A percentile compares a stretch with the other conserved stretches of the same genome.
These are phyloP conservation scores for Parnassius orleans DNA, from an alignment of 2,888 invertebrate genomes.

Conservation along the genomic window DNA sequence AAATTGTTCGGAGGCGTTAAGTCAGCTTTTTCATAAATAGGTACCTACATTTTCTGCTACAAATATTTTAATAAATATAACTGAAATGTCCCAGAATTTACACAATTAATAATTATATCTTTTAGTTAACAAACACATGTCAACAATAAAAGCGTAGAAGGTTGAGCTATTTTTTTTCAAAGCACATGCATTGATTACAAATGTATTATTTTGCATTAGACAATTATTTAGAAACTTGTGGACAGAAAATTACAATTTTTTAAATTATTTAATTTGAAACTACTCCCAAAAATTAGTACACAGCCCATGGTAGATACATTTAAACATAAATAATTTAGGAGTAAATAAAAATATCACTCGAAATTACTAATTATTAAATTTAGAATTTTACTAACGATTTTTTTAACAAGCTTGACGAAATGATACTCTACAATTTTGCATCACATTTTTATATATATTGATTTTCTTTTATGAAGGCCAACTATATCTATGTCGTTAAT, in stretches of 20 bases:
- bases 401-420: too few relatives aligned
- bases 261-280: too few relatives aligned
- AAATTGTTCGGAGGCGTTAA: constrained; percentile 6
- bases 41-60: constrained; percentile 16
- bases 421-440: not conserved
- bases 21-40: constrained; percentile 22
- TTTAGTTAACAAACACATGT: constrained; percentile 8
- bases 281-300: too few relatives aligned
- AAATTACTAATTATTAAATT: too few relatives aligned
- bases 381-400: too few relatives aligned
- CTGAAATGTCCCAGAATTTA: constrained; percentile 39
- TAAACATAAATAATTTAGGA: too few relatives aligned
- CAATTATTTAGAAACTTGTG: too few relatives aligned
- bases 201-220: too few relatives aligned
- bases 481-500: constrained; percentile 13
- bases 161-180: not conserved
- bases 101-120: constrained; percentile 16
- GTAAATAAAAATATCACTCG: too few relatives aligned
- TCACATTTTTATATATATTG: not conserved
- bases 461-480: not conserved
- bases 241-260: too few relatives aligned
- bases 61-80: constrained; percentile 31
- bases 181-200: too few relatives aligned
- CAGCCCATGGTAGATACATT: too few relatives aligned
- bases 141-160: constrained; percentile 2